These are phyloP conservation scores for Synanceia verrucosa DNA, from an alignment of 2,797 vertebrate species.

Conservation along the genomic window DNA sequence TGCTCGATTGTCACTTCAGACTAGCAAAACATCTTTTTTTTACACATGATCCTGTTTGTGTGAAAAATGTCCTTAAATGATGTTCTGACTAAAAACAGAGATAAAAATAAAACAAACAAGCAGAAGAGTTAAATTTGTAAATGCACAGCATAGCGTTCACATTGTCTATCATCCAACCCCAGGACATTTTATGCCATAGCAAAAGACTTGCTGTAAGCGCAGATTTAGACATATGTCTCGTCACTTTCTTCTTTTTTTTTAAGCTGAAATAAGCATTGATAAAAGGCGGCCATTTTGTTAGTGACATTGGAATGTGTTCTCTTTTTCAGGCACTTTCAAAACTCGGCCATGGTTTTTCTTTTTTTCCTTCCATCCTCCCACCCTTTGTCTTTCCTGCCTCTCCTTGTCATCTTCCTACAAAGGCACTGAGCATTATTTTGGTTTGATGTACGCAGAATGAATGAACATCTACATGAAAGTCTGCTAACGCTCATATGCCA, in stretches of 20 bases:
- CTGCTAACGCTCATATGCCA: constrained; percentile 5
- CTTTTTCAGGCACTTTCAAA: constrained; percentile 29
- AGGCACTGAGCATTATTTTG: constrained; percentile 24
- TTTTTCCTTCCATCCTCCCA: constrained; percentile 7
- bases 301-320: constrained; percentile 43
- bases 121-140: constrained; percentile 22
- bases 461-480: constrained; percentile 26
- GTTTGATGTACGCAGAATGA: constrained; percentile 46
- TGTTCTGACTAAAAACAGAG: constrained; percentile 27
- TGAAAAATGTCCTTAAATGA: constrained; percentile 41
- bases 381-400: constrained; percentile 44
- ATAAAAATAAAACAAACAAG: constrained; percentile 54
- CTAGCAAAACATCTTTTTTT: constrained; percentile 29
- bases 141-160: constrained; percentile 11
- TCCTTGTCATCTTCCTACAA: constrained; percentile 43
- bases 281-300: constrained; percentile 66
- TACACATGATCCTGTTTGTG: constrained; percentile 44
- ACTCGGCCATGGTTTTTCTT: constrained; percentile 27
- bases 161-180: constrained; percentile 51
- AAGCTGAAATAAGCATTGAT: constrained; percentile 61
- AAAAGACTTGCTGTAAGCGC: constrained; percentile 57
- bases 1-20: constrained; percentile 10
- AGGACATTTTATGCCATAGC: constrained; percentile 54
- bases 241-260: constrained; percentile 56
- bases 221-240: constrained; percentile 60